phyloP scores from a whole-genome alignment of 2,113 vertebrate genomes.

The Marmota monax region DNA sequence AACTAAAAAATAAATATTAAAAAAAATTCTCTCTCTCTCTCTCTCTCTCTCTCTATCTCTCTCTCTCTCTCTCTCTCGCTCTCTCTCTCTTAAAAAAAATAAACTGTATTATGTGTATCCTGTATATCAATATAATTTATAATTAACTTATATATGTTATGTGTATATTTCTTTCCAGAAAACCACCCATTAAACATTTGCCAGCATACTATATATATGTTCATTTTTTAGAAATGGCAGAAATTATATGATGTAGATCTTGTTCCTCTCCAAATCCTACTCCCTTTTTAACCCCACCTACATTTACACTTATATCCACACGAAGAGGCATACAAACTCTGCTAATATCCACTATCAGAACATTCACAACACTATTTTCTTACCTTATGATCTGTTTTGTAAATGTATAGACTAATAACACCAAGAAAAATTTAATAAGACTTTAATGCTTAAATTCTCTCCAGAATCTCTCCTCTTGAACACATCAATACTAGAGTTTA shows the following conservation, averaged over 20 bases:
- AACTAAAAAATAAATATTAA: too few relatives aligned
- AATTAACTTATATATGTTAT: not conserved
- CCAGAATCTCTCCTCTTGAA: not conserved
- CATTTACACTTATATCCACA: not conserved
- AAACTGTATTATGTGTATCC: not conserved
- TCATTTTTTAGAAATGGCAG: not conserved
- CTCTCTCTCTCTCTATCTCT: too few relatives aligned
- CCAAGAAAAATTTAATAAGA: not conserved
- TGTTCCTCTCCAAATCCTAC: not conserved
- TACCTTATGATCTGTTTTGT: not conserved
- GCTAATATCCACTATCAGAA: not conserved
- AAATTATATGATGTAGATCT: not conserved
- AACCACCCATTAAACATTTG: not conserved
- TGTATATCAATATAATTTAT: not conserved
- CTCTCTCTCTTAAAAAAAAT: not conserved
- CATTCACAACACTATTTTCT: not conserved
- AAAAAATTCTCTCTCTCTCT: too few relatives aligned
- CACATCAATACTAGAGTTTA: not conserved
- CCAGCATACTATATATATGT: not conserved
- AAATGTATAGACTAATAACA: not conserved
- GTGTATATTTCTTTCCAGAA: not conserved
- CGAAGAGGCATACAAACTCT: not conserved
- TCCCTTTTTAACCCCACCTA: not conserved
- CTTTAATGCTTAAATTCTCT: not conserved
- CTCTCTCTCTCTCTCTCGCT: too few relatives aligned